These are phyloP conservation scores for Pica pica DNA, from an alignment of 2,113 vertebrate species.

Conservation along the genomic window DNA sequence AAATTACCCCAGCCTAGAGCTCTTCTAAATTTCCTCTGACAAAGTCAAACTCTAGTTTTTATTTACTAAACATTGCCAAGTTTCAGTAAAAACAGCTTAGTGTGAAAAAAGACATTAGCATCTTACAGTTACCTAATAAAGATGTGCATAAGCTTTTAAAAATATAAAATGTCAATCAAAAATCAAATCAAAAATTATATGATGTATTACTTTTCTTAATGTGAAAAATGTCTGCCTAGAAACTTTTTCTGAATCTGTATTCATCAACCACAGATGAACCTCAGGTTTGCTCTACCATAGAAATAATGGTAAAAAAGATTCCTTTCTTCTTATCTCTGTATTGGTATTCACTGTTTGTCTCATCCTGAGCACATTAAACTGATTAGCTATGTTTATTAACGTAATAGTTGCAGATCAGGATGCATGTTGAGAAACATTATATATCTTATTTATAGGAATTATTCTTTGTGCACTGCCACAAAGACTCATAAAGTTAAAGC, in stretches of 20 bases:
- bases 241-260: background rate
- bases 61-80: background rate
- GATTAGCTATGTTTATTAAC: constrained; percentile 67
- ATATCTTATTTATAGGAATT: constrained; percentile 67
- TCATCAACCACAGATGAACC: background rate
- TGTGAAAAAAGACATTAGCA: background rate
- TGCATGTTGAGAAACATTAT: constrained; percentile 51
- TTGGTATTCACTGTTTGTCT: constrained; percentile 41
- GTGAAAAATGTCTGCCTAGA: background rate
- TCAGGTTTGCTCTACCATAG: background rate
- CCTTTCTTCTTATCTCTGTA: background rate
- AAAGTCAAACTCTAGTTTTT: background rate
- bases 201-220: background rate
- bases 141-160: fast-evolving
- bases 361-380: constrained; percentile 46
- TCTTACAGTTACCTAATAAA: background rate
- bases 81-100: background rate
- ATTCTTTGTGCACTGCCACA: constrained; percentile 41
- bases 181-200: background rate
- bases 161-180: background rate
- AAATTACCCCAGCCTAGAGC: background rate
- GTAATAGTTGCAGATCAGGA: constrained; percentile 60
- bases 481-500: constrained; percentile 33
- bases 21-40: background rate
- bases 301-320: background rate